Base-by-base conservation (phyloP, 2,113 vertebrate genomes). In the Heterochromis multidens region DNA sequence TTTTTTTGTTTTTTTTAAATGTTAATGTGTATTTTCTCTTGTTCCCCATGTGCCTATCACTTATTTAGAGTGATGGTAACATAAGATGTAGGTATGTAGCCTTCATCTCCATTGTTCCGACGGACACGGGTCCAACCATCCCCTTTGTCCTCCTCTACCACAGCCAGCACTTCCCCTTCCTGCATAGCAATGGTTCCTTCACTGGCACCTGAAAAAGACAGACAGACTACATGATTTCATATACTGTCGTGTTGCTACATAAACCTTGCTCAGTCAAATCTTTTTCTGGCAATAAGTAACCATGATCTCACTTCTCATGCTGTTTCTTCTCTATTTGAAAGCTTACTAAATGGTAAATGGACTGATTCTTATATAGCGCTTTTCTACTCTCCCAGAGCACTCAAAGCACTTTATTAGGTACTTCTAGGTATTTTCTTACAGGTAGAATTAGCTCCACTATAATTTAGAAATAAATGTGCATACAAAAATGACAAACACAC, bases 21-120 rank as follows among this genome's bases (percentile, higher is more conserved):
- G 29, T 70, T 33, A 5, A 33, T 77, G 52, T 65, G 58, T 63
- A 61, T 79, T 58, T 79, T 60, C 35, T 74, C 17, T 58, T 54
- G 57, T 83, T 60, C 80, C 43, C 61, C 33, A 9, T 4, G 10
- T 4, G 16, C 21, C 9, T 25, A 70, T 96, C 94, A 96, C 91
- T 96, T 94, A 89, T 94, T 96, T 59, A 97, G 93, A 2, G 78
- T 88, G 92, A 97, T 95, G 17, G 93, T 95, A 90, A 97, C 97
- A 58, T 98, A 98, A 80, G 97, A 98, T 13, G 97, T 97, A 56
- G 97, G 97, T 67, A 98, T 97, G 29, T 98, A 98, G 85, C 97
- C 97, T 86, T 98, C 97, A 0, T 96, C 97, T 0, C 97, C 97
- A 56, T 97, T 96, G 93, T 81, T 95, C 85, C 97, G 90, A 14